These are phyloP conservation scores for Micrasema longulum DNA, from an alignment of 1,140 invertebrate genomes.

Conservation along the genomic window DNA sequence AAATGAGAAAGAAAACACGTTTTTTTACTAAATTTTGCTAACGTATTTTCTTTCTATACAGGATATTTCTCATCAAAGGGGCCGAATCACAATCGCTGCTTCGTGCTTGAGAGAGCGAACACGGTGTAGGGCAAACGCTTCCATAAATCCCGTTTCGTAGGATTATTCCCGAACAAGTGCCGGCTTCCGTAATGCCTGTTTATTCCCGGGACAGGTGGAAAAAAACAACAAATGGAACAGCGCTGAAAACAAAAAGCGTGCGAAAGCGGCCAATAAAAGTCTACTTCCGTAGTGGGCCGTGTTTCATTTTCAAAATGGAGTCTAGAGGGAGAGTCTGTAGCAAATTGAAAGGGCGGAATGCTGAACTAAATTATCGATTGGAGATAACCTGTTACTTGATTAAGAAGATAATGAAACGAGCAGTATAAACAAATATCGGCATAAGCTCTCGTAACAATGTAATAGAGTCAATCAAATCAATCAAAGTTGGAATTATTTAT, in stretches of 20 bases:
- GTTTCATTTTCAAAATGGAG: conserved; percentile 5
- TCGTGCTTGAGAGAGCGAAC: neutral
- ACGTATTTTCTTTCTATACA: neutral
- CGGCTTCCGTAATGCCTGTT: conserved; percentile 34
- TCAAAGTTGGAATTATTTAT: too few relatives aligned
- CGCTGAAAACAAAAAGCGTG: conserved; percentile 33
- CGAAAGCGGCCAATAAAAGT: conserved; percentile 33
- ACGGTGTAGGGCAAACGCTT: conserved; percentile 8
- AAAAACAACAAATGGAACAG: conserved; percentile 12
- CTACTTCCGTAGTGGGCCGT: conserved; percentile 2
- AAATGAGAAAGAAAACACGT: too few relatives aligned
- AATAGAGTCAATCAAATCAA: too few relatives aligned
- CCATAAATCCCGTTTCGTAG: conserved; percentile 35
- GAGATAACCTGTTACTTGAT: too few relatives aligned
- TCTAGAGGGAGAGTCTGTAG: neutral
- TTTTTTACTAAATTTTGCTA: neutral
- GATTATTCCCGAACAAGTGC: conserved; percentile 34
- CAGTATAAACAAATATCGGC: too few relatives aligned
- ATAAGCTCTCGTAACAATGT: too few relatives aligned
- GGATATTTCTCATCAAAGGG: conserved; percentile 15
- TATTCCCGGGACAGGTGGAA: conserved; percentile 42
- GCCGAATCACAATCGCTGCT: neutral
- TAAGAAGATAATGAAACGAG: too few relatives aligned
- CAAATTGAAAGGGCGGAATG: too few relatives aligned
- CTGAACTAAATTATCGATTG: too few relatives aligned